A percentile compares a stretch with the other conserved stretches of the same genome.
These are phyloP conservation scores for Cyprinodon diabolis DNA, from an alignment of 2,797 vertebrate genomes.

Conservation along the genomic window DNA sequence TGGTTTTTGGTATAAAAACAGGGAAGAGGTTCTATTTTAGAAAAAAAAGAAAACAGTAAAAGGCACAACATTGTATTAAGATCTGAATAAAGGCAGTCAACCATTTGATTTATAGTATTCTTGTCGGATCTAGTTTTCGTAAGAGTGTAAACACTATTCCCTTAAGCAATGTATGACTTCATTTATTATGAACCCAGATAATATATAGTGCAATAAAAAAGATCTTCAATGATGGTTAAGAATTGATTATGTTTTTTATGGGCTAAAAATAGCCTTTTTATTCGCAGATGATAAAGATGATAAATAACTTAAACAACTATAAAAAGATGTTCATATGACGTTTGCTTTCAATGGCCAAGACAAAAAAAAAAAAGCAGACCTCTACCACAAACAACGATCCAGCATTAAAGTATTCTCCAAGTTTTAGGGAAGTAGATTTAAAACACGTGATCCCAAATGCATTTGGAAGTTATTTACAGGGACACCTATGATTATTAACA, in stretches of 20 bases:
- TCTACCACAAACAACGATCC: neutral
- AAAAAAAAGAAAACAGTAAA: neutral
- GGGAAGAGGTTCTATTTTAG: slow-evolving; percentile 3
- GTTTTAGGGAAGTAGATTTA: neutral
- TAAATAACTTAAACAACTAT: neutral
- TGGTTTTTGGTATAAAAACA: slow-evolving; percentile 2
- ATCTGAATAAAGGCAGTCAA: neutral
- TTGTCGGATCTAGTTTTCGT: neutral
- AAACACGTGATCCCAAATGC: neutral
- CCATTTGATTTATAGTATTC: slow-evolving; percentile 20
- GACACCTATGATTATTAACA: neutral
- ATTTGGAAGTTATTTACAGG: neutral
- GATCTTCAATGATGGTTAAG: neutral
- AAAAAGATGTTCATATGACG: neutral
- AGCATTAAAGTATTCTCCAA: neutral
- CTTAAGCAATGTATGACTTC: slow-evolving; percentile 47
- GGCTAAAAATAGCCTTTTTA: neutral
- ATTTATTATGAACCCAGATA: slow-evolving; percentile 62
- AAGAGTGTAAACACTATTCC: neutral
- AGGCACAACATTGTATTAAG: neutral
- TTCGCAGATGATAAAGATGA: neutral
- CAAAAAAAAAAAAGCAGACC: neutral
- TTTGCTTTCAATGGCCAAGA: neutral
- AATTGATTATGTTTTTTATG: neutral
- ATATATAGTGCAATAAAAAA: slow-evolving; percentile 3